Conservation (phyloP, 2,888 invertebrate species). For the Orthonychiurus folsomi region DNA sequence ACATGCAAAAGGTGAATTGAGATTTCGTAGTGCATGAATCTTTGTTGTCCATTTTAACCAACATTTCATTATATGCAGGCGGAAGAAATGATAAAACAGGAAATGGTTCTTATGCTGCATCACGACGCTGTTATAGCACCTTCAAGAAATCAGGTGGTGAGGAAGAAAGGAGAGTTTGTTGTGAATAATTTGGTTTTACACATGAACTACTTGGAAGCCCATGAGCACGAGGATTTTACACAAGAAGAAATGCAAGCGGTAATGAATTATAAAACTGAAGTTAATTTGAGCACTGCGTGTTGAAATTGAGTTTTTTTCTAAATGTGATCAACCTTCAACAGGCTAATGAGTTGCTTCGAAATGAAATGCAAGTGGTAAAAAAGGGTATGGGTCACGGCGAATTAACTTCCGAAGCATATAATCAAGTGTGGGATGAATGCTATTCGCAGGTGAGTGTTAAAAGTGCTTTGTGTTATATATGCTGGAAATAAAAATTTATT, state of each 20-base stretch:
- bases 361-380: constrained; percentile 83
- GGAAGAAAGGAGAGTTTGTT: constrained; percentile 27
- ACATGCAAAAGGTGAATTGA: constrained; percentile 61
- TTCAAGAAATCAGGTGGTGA: constrained; percentile 41
- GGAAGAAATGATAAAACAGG: constrained; percentile 89
- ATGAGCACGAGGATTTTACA: constrained; percentile 68
- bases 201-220: constrained; percentile 71
- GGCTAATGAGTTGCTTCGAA: constrained; percentile 58
- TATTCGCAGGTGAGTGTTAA: constrained; percentile 61
- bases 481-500: too few species aligned
- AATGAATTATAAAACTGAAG: constrained; percentile 10
- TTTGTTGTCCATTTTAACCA: constrained; percentile 5
- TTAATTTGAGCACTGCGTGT: neutral
- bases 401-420: constrained; percentile 78
- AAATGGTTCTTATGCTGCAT: constrained; percentile 92
- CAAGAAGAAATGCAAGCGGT: constrained; percentile 57
- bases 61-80: constrained; percentile 51
- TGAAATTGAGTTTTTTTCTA: neutral
- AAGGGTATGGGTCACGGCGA: constrained; percentile 94
- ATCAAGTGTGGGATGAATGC: constrained; percentile 96
- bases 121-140: constrained; percentile 80
- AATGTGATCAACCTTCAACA: constrained; percentile 32
- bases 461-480: neutral
- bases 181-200: constrained; percentile 54
- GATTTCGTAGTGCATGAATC: constrained; percentile 4